phyloP scores from a whole-genome alignment of 2,888 invertebrate genomes.

The Margaritifera margaritifera region DNA sequence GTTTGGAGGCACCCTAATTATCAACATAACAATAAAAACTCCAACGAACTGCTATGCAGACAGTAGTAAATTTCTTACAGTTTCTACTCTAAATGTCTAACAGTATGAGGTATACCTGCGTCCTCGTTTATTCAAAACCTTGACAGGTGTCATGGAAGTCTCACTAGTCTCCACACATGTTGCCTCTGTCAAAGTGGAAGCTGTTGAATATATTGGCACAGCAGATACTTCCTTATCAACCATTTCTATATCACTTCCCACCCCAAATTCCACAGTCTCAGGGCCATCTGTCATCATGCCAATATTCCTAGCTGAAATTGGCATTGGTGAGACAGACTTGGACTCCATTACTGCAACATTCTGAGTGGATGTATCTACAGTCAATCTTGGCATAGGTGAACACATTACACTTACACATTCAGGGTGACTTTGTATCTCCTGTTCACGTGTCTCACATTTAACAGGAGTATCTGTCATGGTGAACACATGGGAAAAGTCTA shows the following conservation, averaged over 20 bases:
- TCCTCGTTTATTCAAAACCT: slow-evolving; percentile 40
- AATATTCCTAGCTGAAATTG: not conserved
- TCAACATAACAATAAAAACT: too few species aligned
- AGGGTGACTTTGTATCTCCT: too few species aligned
- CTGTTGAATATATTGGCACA: slow-evolving; percentile 19
- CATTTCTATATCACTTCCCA: slow-evolving; percentile 11
- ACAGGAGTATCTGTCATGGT: too few species aligned
- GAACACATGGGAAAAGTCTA: too few species aligned
- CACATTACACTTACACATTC: slow-evolving; percentile 4
- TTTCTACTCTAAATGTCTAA: too few species aligned
- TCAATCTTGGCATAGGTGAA: slow-evolving; percentile 18
- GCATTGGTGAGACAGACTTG: slow-evolving; percentile 13
- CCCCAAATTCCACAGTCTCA: slow-evolving; percentile 13
- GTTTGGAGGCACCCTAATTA: too few species aligned
- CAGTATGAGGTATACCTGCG: slow-evolving; percentile 24
- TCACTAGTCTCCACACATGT: slow-evolving; percentile 22
- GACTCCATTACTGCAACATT: slow-evolving; percentile 19
- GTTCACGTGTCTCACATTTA: too few species aligned
- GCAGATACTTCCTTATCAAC: slow-evolving; percentile 23
- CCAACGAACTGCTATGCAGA: too few species aligned
- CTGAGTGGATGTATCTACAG: slow-evolving; percentile 19
- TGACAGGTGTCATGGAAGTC: slow-evolving; percentile 57
- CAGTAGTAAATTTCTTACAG: too few species aligned
- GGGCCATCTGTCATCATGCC: slow-evolving; percentile 6
- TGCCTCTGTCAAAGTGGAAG: slow-evolving; percentile 44